Evolutionary conservation across 2,797 vertebrate species (phyloP).

Genomic region (Sebastes oblongus): DNA sequence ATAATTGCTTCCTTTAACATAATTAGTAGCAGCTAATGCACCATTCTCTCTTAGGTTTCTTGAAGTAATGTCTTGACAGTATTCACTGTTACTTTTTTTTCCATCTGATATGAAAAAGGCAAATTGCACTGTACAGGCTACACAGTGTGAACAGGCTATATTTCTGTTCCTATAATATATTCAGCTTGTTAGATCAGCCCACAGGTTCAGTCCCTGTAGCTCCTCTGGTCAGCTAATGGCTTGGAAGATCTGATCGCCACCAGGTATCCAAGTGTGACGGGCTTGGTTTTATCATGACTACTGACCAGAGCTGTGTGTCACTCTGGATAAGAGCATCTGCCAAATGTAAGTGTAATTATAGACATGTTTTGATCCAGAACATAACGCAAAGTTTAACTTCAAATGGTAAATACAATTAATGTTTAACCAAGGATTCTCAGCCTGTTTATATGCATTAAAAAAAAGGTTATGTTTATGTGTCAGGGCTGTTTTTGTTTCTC

Average conservation of each 20-base stretch:
- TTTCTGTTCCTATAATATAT: slow-evolving; percentile 13
- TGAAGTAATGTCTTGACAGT: neutral
- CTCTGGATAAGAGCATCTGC: neutral
- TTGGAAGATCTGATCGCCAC: neutral
- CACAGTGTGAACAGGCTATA: neutral
- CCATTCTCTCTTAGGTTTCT: neutral
- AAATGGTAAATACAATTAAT: neutral
- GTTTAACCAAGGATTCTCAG: neutral
- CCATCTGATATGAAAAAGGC: neutral
- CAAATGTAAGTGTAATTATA: neutral
- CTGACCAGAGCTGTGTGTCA: neutral
- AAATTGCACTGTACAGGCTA: neutral
- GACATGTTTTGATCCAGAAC: neutral
- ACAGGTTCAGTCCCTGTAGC: neutral
- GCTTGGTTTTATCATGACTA: neutral
- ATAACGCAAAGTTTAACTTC: neutral
- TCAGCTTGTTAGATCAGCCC: slow-evolving; percentile 13
- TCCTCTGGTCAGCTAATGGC: slow-evolving; percentile 7
- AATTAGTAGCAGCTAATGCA: neutral
- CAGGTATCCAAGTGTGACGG: neutral
- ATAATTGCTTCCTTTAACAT: neutral
- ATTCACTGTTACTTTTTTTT: neutral
- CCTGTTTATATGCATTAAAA: neutral
- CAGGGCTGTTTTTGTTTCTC: neutral
- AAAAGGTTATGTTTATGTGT: neutral